These are phyloP conservation scores for Hippolais icterina DNA, from an alignment of 2,113 vertebrate species.

Conservation along the genomic window DNA sequence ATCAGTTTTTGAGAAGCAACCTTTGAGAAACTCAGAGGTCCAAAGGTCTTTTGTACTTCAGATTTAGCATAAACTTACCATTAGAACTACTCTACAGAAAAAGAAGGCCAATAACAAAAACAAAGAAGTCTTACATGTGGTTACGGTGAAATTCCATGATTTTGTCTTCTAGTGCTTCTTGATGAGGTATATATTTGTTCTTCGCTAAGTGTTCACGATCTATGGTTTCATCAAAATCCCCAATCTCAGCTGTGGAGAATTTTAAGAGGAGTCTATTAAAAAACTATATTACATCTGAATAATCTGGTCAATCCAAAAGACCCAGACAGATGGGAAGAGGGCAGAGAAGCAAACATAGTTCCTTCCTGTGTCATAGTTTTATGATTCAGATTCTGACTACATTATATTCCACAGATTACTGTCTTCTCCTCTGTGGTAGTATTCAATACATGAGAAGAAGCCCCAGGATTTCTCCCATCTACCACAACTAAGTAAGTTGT, in stretches of 20 bases:
- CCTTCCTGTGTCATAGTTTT: background rate
- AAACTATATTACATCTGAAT: background rate
- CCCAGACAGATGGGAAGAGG: background rate
- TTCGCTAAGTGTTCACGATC: constrained; percentile 93
- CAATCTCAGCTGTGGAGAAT: constrained; percentile 88
- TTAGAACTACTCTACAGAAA: background rate
- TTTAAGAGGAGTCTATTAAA: constrained; percentile 8
- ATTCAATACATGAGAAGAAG: background rate
- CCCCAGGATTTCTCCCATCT: background rate
- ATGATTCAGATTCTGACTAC: background rate
- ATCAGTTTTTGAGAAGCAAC: background rate
- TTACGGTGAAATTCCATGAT: constrained; percentile 94
- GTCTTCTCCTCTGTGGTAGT: background rate
- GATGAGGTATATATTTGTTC: constrained; percentile 95
- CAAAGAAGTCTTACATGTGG: constrained; percentile 81
- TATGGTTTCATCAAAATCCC: constrained; percentile 94
- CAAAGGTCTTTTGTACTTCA: background rate
- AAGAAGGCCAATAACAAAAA: background rate
- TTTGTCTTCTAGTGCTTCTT: constrained; percentile 93
- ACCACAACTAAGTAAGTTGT: background rate
- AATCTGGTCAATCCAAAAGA: background rate
- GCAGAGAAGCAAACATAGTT: background rate
- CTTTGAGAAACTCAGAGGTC: background rate
- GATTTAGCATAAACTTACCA: background rate
- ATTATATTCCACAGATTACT: background rate